A percentile compares a stretch with the other conserved stretches of the same genome.
Evolutionary conservation across 2,888 invertebrate species (phyloP).

Genomic region (Galeopsomyia nigrocyanea): DNA sequence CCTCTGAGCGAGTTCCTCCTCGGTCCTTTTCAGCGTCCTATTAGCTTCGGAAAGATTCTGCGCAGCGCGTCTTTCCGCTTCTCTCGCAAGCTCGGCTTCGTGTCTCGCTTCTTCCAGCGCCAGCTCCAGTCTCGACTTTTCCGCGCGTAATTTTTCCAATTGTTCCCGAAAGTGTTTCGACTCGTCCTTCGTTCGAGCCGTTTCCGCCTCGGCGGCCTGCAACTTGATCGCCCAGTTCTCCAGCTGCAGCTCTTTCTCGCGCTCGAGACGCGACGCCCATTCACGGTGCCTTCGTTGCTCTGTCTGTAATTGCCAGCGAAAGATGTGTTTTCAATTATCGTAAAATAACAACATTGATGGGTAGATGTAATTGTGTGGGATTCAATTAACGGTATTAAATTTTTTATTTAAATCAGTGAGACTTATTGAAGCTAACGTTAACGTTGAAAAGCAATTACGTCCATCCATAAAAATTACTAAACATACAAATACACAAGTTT

Average conservation of each 20-base stretch:
- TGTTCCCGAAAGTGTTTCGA: slow-evolving; percentile 75
- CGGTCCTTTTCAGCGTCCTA: slow-evolving; percentile 64
- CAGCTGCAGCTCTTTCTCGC: slow-evolving; percentile 84
- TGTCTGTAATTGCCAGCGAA: slow-evolving; percentile 71
- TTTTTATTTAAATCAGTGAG: too few relatives aligned
- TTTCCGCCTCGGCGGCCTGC: slow-evolving; percentile 79
- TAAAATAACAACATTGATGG: too few relatives aligned
- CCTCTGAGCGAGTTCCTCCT: slow-evolving; percentile 74
- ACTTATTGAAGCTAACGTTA: too few relatives aligned
- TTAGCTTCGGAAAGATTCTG: slow-evolving; percentile 67
- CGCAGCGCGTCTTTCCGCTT: slow-evolving; percentile 72
- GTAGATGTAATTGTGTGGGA: too few relatives aligned
- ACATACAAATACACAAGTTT: too few relatives aligned
- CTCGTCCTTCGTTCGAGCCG: slow-evolving; percentile 77
- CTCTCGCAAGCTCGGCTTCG: slow-evolving; percentile 71
- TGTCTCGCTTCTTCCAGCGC: slow-evolving; percentile 72
- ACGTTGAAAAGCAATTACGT: too few relatives aligned
- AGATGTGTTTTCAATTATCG: too few relatives aligned
- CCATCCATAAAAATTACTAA: too few relatives aligned
- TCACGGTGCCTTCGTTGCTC: slow-evolving; percentile 91
- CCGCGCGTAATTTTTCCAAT: slow-evolving; percentile 75
- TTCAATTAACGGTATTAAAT: too few relatives aligned
- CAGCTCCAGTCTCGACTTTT: slow-evolving; percentile 71
- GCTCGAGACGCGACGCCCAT: slow-evolving; percentile 83
- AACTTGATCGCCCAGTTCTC: slow-evolving; percentile 83